Evolutionary conservation across 2,113 vertebrate genomes (phyloP), one percentile per base, ranked within the genome.

Genomic region (Fulmarus glacialis): DNA sequence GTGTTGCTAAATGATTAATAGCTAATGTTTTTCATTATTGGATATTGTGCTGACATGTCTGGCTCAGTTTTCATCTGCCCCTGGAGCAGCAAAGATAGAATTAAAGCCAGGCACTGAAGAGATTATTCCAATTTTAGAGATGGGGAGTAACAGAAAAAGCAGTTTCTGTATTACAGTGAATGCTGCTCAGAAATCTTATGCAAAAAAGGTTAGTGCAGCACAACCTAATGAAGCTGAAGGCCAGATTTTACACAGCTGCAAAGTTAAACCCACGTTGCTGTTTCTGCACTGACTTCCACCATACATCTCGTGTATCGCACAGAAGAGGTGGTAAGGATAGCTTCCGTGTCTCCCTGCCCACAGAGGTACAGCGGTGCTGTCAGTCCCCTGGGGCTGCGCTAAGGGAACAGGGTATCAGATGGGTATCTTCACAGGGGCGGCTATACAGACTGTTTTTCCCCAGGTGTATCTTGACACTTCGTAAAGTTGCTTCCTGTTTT

Each of bases 1-100:
- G 15, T 62, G 42, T 53, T 92, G 55, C 58, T 83, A 52, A 83
- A 93, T 95, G 32, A 58, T 94, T 56, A 77, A 58, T 48, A 68
- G 66, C 19, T 78, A 8, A 27, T 16, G 6, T 11, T 91, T 92
- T 87, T 64, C 47, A 29, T 71, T 43, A 59, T 13, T 93, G 40
- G 12, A 1, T 87, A 19, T 68, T 3, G 3, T 29, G 21, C 78
- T 68, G 89, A 60, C 12, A 4, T 23, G 26, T 24, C 45, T 82
- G 42, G 27, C 77, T 94, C 40, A 29, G 36, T 48, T 91, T 52
- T 64, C 48, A 47, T 82, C 30, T 89, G 30, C 17, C 21, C 6
- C 38, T 74, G 47, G 36, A 91, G 43, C 22, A 87, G 60, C 34
- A 68, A 87, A 84, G 56, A 15, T 14, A 16, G 20, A 86, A 53